Evolutionary conservation across 2,797 vertebrate species (phyloP), one percentile per base, ranked within the genome.

Genomic region (Anguilla marmorata): DNA sequence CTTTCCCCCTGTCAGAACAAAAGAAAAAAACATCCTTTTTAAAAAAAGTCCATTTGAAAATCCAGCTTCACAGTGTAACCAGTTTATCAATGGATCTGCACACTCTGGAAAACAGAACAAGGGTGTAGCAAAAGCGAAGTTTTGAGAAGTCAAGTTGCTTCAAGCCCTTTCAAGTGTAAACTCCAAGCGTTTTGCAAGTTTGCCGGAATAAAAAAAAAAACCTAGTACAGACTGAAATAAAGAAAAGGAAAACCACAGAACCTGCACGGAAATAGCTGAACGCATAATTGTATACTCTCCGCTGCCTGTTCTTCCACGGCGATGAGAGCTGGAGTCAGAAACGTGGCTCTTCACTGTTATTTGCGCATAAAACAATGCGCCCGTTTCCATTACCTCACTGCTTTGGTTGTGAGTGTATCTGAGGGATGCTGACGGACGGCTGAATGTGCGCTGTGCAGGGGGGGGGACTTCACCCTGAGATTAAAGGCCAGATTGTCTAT

Each of bases 401-500:
- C 60, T 66, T 88, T 6, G 33, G 72, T 37, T 19, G 5, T 66
- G 82, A 85, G 45, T 4, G 56, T 37, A 66, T 27, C 52, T 80
- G 63, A 45, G 3, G 66, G 69, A 30, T 58, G 50, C 37, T 0
- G 56, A 52, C 8, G n/a, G 86, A 87, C 30, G 76, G 76, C n/a
- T 27, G 69, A 72, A 33, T 30, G 76, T 33, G 30, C 21, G 37
- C 27, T 6, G 74, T 3, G 54, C 9, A 21, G 52, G 19, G 50
- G 48, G 45, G 3, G 48, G 48, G 3, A 50, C 76, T 50, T 48
- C 24, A 79, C 69, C 48, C 1, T 48, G 66, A 92, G 90, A 90
- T 91, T 91, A 91, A 91, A 91, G 90, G 89, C 1, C 88, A 89
- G 87, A 89, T 87, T 60, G 86, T 41, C 45, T 87, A 37, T 86